A percentile compares a stretch with the other conserved stretches of the same genome.
Conservation (phyloP, 2,888 invertebrate genomes). For the Thereva nobilitata region DNA sequence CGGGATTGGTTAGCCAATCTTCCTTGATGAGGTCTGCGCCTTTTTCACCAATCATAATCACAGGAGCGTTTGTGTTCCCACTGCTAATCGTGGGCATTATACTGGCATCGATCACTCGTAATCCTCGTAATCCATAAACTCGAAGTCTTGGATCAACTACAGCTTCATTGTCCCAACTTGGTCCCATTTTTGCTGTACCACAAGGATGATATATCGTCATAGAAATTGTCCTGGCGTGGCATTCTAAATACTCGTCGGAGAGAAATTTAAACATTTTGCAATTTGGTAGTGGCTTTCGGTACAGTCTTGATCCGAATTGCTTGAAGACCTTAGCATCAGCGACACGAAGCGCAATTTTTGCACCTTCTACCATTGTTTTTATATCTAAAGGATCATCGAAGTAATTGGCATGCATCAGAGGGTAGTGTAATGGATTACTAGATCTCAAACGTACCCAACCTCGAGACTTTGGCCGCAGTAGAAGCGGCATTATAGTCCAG, state of each 20-base stretch:
- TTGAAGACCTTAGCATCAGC: conserved; percentile 77
- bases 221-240: conserved; percentile 81
- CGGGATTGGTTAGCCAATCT: conserved; percentile 69
- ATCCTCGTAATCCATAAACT: conserved; percentile 76
- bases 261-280: conserved; percentile 74
- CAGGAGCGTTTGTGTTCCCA: conserved; percentile 88
- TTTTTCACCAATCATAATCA: conserved; percentile 91
- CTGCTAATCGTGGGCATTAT: conserved; percentile 88
- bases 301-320: conserved; percentile 77
- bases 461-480: conserved; percentile 77
- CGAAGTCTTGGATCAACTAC: conserved; percentile 80
- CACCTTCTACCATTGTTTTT: conserved; percentile 80
- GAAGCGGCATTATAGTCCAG: conserved; percentile 85
- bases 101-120: conserved; percentile 84
- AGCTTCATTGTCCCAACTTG: conserved; percentile 73
- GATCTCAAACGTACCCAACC: conserved; percentile 77
- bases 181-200: conserved; percentile 89
- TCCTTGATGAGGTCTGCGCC: conserved; percentile 84
- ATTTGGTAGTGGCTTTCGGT: conserved; percentile 76
- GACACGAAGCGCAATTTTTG: conserved; percentile 73
- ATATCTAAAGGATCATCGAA: conserved; percentile 80
- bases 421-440: conserved; percentile 83
- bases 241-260: conserved; percentile 84
- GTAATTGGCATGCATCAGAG: conserved; percentile 91
- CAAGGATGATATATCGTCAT: conserved; percentile 91